Evolutionary conservation across 1,140 invertebrate species (phyloP).

Genomic region (Diachasma alloeum): DNA sequence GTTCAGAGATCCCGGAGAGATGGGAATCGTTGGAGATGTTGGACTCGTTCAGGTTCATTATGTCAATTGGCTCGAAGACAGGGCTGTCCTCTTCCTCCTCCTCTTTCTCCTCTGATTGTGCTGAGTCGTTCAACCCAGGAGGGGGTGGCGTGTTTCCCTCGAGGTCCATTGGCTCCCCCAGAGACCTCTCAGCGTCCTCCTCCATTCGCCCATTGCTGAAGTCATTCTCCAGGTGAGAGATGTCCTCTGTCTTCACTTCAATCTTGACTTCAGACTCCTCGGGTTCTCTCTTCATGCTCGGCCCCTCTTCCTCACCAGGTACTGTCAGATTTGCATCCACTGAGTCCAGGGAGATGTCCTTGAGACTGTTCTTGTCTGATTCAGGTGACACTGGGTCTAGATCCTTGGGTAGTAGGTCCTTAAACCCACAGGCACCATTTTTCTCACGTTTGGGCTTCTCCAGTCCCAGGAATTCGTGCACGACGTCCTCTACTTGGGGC

Average conservation of each 20-base stretch:
- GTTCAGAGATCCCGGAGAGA: slow-evolving; percentile 69
- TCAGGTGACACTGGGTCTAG: slow-evolving; percentile 82
- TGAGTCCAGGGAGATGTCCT: slow-evolving; percentile 55
- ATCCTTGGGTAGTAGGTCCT: slow-evolving; percentile 76
- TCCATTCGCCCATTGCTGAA: not conserved
- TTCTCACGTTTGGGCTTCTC: slow-evolving; percentile 68
- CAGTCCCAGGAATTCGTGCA: slow-evolving; percentile 88
- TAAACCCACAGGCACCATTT: slow-evolving; percentile 61
- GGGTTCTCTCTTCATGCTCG: not conserved
- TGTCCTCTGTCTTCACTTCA: slow-evolving; percentile 26
- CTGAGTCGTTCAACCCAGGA: slow-evolving; percentile 52
- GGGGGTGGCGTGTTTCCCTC: not conserved
- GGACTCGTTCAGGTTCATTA: slow-evolving; percentile 60
- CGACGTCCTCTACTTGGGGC: slow-evolving; percentile 88
- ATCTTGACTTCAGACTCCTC: slow-evolving; percentile 15
- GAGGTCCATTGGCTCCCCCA: slow-evolving; percentile 32
- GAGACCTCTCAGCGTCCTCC: slow-evolving; percentile 42
- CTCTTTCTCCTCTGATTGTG: slow-evolving; percentile 69
- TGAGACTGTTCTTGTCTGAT: slow-evolving; percentile 70
- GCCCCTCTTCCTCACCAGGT: slow-evolving; percentile 19
- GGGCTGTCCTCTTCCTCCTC: slow-evolving; percentile 74
- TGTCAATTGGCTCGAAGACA: slow-evolving; percentile 72
- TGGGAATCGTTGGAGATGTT: slow-evolving; percentile 67
- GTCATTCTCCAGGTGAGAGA: slow-evolving; percentile 9
- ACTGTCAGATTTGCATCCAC: slow-evolving; percentile 36